Conservation (phyloP, 2,113 vertebrate species). For the Microcebus lehilahytsara region DNA sequence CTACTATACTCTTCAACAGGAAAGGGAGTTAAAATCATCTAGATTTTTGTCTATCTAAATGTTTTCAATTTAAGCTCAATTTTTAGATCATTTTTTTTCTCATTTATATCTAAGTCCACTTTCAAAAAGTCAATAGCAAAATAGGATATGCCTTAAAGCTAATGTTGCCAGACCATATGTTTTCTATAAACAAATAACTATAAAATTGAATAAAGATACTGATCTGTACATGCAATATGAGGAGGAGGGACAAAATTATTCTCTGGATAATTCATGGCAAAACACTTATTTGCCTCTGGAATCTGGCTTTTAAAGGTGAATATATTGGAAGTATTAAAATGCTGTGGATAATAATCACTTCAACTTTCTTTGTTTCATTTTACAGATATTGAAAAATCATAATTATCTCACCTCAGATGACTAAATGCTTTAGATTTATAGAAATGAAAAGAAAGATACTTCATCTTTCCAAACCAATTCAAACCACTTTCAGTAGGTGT, state of each 20-base stretch:
- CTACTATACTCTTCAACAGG: background rate
- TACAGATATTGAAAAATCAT: background rate
- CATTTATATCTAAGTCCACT: background rate
- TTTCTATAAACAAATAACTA: background rate
- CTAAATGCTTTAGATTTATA: constrained; percentile 17
- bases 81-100: background rate
- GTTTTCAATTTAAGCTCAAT: background rate
- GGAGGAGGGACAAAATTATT: background rate
- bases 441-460: background rate
- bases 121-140: background rate
- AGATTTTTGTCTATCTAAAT: background rate
- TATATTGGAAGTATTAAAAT: constrained; percentile 16
- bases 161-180: background rate
- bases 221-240: background rate
- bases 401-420: background rate
- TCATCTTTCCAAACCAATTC: constrained; percentile 4
- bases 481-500: background rate
- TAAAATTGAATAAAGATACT: background rate
- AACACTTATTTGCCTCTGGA: background rate
- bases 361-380: background rate
- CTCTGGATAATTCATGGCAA: background rate
- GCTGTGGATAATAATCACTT: background rate
- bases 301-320: background rate
- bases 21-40: background rate
- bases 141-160: background rate